Conservation (phyloP, 2,888 invertebrate species). For the Heliothis peltigera region DNA sequence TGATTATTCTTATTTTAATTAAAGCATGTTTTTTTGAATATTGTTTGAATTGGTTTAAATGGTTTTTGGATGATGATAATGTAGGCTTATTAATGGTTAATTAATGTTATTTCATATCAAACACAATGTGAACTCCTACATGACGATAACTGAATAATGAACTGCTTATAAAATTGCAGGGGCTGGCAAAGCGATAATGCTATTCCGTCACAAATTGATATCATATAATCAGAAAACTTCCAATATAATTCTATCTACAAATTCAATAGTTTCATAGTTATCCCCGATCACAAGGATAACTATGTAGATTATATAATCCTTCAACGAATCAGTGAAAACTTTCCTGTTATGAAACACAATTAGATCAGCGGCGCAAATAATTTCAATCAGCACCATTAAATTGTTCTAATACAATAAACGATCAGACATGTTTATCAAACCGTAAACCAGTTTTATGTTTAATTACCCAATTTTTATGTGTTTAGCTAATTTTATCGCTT, state of each 20-base stretch:
- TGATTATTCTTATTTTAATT: too few species aligned
- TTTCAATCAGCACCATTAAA: conserved; percentile 34
- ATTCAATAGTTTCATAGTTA: neutral
- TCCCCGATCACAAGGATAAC: neutral
- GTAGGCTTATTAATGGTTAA: too few species aligned
- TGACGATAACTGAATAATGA: too few species aligned
- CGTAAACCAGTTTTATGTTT: conserved; percentile 54
- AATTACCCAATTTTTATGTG: conserved; percentile 60
- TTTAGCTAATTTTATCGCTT: conserved; percentile 57
- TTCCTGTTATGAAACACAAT: neutral
- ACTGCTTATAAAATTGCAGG: too few species aligned
- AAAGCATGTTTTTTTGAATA: too few species aligned
- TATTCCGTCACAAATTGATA: too few species aligned
- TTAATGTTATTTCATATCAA: too few species aligned
- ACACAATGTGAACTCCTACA: too few species aligned
- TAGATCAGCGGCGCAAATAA: conserved; percentile 13
- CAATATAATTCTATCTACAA: neutral
- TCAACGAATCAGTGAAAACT: neutral
- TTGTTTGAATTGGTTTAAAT: too few species aligned
- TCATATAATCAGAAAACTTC: neutral
- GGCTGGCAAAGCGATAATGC: too few species aligned
- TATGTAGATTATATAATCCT: too few species aligned
- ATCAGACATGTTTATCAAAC: conserved; percentile 53
- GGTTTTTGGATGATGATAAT: too few species aligned
- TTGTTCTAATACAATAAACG: conserved; percentile 34